These are phyloP conservation scores for Fragum whitleyi DNA, from an alignment of 2,888 invertebrate genomes.

Conservation along the genomic window DNA sequence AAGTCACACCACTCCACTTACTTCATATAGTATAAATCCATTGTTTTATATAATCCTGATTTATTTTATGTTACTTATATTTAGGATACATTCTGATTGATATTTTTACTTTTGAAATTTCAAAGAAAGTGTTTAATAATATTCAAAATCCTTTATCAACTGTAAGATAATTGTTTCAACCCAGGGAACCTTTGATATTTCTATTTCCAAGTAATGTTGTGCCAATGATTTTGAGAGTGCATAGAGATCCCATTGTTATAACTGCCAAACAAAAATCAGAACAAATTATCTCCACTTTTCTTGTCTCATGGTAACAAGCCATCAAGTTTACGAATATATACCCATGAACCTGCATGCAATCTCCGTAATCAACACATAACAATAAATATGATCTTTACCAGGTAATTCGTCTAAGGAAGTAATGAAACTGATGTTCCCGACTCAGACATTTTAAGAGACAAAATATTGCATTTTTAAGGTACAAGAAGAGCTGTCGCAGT, in stretches of 20 bases:
- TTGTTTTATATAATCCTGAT: neutral
- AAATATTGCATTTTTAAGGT: slow-evolving; percentile 9
- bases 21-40: slow-evolving; percentile 29
- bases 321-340: slow-evolving; percentile 4
- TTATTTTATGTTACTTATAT: neutral
- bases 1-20: slow-evolving; percentile 38
- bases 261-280: slow-evolving; percentile 15
- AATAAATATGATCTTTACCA: slow-evolving; percentile 16
- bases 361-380: slow-evolving; percentile 10
- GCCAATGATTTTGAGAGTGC: slow-evolving; percentile 6
- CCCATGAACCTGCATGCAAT: slow-evolving; percentile 9
- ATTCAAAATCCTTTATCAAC: neutral
- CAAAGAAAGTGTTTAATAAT: neutral
- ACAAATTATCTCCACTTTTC: slow-evolving; percentile 7
- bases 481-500: slow-evolving; percentile 3
- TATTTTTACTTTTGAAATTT: slow-evolving; percentile 11
- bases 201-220: neutral
- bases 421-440: neutral
- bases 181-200: slow-evolving; percentile 1
- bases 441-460: slow-evolving; percentile 13
- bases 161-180: neutral
- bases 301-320: slow-evolving; percentile 10
- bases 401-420: neutral
- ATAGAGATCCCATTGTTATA: slow-evolving; percentile 21
- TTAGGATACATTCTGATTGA: neutral